Base-by-base conservation (phyloP, 2,113 vertebrate species). In the Tor tambroides region DNA sequence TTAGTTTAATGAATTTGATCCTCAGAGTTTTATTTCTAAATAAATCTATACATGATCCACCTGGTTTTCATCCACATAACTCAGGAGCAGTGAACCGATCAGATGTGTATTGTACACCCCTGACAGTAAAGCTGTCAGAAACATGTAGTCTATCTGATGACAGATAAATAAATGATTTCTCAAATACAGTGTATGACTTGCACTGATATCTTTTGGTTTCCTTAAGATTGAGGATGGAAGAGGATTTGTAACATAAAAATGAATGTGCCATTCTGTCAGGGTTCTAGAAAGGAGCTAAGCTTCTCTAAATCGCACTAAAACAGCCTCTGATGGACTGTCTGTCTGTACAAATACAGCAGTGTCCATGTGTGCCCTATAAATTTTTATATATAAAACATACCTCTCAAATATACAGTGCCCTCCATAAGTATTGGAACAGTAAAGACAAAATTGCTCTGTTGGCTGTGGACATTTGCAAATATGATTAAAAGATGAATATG, bases 241-340 rank as follows among this genome's bases (percentile, higher is more conserved):
- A 51, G 74, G 74, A 77, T 77, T 77, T 77, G 74, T 77, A 46
- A 26, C 74, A 76, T n/a, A 76, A 28, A 28, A 76, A 75, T 76
- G 26, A 26, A 51, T 28, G 43, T 77, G 43, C n/a, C 74, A 28
- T 51, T 77, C 14, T 77, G 43, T 51, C 74, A 77, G 74, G 43
- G 6, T 77, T 77, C 23, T 46, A 30, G 7, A 76, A 26, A 76
- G 74, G 19, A 76, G 74, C 23, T 46, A 49, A 26, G 74, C 74
- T 46, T 76, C 41, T 76, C n/a, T n/a, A 11, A 77, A 17, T 30
- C 0, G n/a, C 74, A 77, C n/a, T 49, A 51, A 49, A 77, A 30
- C 43, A 77, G 12, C 17, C 15, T 77, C 26, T 19, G 5, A 77
- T 51, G 35, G 23, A 43, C 38, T 74, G 21, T 74, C 71, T 38